Base-by-base conservation (phyloP, 2,113 vertebrate genomes). In the Ranitomeya variabilis region DNA sequence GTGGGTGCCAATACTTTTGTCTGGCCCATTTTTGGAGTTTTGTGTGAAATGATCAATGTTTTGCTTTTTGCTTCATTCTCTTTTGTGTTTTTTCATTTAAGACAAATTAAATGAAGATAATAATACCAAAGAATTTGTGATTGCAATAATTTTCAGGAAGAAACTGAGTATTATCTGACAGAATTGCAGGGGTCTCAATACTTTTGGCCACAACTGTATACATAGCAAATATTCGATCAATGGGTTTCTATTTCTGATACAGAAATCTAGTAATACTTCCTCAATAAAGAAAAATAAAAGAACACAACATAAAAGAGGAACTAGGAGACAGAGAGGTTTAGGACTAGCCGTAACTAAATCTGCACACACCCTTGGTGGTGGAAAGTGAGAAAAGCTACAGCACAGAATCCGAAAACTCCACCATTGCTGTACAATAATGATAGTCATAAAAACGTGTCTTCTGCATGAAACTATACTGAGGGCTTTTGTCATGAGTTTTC, bases 261-360 rank as follows among this genome's bases (percentile, higher is more conserved):
- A 18, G 26, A 45, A 78, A 78, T 54, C 19, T 78, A 52, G 13
- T 54, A 52, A 52, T 52, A 52, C 19, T 78, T 51, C 51, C 10
- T 4, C 51, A 51, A 19, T 8, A 21, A 12, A 78, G 51, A 78
- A 31, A 18, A n/a, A 12, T 74, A n/a, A 54, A 51, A 51, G 31
- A 76, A 78, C 52, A 52, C 37, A 52, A 77, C 9, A 78, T 19
- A 78, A 51, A 78, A 78, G 74, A 78, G 45, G 51, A 78, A 78
- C 74, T 78, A 78, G 74, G 13, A 78, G 8, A 18, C 26, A 16
- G 1, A 21, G 18, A 19, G 37, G 74, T 78, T 54, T 54, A 54
- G 74, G 3, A 54, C 9, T n/a, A 54, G 19, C 10, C 13, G n/a
- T 21, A 78, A 21, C 54, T 51, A 78, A 78, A 78, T 78, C 18